Evolutionary conservation across 2,113 vertebrate genomes (phyloP), one percentile per base, ranked within the genome.

Genomic region (Ctenomys sociabilis): DNA sequence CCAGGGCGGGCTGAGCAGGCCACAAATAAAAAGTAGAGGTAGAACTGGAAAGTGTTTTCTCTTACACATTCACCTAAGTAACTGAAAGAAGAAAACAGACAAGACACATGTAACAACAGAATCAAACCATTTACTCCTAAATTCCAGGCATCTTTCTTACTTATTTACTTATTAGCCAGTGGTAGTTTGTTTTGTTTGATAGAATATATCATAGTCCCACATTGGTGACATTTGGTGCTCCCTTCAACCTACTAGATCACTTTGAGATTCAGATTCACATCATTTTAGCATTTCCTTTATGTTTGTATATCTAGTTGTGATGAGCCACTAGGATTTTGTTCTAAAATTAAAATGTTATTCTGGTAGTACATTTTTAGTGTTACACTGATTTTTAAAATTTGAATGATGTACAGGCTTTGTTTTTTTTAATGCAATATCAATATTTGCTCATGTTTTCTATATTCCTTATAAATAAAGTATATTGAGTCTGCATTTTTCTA

Each of bases 401-500:
- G 88, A 97, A 95, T 95, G 54, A 95, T 97, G 97, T 98, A 96
- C 90, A 93, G 95, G 95, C 96, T 96, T 96, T 97, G 95, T 17
- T 97, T 97, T 97, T 98, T 98, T 98, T 96, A 98, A 98, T 95
- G 92, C 95, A 97, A 95, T 98, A 97, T 98, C 96, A 98, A 88
- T 98, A 98, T 98, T 97, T 97, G 72, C 90, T 98, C 91, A 85
- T 96, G 96, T 95, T 98, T 98, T 98, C 97, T 97, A 98, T 98
- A 96, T 98, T 98, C 95, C 97, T 97, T 97, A 95, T 87, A 96
- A 98, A 99, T 98, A 98, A 98, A 98, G 81, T 90, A 98, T 93
- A 95, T 95, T 97, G 88, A 97, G 26, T 96, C 95, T 98, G 54
- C 94, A 89, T 96, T 98, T 98, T 92, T 97, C 97, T 97, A 98